Conservation (phyloP, 23 tunicate genomes). For the Ascidia mentula region DNA sequence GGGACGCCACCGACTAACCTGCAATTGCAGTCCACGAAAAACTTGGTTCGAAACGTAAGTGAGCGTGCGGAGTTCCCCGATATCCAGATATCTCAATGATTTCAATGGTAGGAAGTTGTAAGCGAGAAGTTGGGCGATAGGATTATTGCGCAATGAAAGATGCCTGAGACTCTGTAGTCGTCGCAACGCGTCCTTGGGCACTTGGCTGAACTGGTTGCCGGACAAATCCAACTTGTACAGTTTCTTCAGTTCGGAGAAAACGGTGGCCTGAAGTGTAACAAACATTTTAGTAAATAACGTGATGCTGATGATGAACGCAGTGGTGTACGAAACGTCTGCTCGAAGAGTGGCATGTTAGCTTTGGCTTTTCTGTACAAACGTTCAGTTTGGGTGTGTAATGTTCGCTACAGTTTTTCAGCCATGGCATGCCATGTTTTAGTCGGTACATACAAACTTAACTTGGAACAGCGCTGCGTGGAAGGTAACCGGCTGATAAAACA, state of each 20-base stretch:
- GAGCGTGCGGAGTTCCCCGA: constrained; percentile 61
- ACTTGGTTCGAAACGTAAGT: constrained; percentile 41
- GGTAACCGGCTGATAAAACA: too few relatives aligned
- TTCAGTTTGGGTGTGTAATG: too few relatives aligned
- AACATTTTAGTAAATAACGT: too few relatives aligned
- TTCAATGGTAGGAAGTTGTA: constrained; percentile 33
- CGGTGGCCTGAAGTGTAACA: constrained; percentile 33
- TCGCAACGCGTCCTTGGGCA: constrained; percentile 35
- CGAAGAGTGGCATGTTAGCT: too few relatives aligned
- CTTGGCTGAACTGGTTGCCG: constrained; percentile 34
- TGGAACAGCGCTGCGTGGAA: too few relatives aligned
- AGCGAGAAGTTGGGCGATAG: constrained; percentile 44
- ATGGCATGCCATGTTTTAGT: too few relatives aligned
- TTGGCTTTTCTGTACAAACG: too few relatives aligned
- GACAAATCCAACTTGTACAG: constrained; percentile 52
- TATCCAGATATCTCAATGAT: constrained; percentile 40
- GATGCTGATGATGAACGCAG: too few relatives aligned
- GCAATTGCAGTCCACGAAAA: constrained; percentile 35
- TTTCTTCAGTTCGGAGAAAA: constrained; percentile 34
- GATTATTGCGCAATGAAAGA: constrained; percentile 52
- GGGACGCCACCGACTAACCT: constrained; percentile 17
- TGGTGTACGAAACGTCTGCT: too few relatives aligned
- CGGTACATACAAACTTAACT: too few relatives aligned
- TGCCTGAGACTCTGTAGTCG: constrained; percentile 22
- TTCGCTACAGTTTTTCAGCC: too few relatives aligned